These are phyloP conservation scores for Wasmannia auropunctata DNA, from an alignment of 1,140 invertebrate species.

Conservation along the genomic window DNA sequence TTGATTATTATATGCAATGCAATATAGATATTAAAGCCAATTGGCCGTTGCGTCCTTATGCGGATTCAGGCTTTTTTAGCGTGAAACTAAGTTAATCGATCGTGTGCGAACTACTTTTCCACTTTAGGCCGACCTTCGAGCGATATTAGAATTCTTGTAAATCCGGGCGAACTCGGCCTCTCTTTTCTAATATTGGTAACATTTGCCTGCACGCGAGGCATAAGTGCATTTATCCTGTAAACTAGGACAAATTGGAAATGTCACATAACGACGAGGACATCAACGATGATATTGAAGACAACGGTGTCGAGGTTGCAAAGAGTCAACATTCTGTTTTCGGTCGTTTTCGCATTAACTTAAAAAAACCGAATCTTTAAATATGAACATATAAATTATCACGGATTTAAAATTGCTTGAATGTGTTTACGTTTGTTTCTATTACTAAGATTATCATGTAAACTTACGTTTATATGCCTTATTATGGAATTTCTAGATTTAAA, in stretches of 20 bases:
- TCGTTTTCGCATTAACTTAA: conserved; percentile 8
- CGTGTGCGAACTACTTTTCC: conserved; percentile 65
- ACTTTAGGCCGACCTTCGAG: conserved; percentile 67
- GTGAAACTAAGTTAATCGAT: conserved; percentile 64
- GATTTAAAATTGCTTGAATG: background rate
- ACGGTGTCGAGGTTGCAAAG: conserved; percentile 32
- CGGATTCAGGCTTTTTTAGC: conserved; percentile 29
- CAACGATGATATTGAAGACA: conserved; percentile 45
- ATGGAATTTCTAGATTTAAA: background rate
- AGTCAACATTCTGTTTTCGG: conserved; percentile 14
- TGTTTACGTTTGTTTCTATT: background rate
- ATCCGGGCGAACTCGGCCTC: conserved; percentile 59
- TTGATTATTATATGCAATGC: background rate
- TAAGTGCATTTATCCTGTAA: conserved; percentile 51
- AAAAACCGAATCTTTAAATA: background rate
- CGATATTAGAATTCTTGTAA: conserved; percentile 70
- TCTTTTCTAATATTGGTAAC: conserved; percentile 61
- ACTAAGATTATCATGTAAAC: background rate
- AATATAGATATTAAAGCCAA: background rate
- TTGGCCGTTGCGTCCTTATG: background rate
- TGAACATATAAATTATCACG: background rate
- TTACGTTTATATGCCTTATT: background rate
- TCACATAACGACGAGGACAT: conserved; percentile 47
- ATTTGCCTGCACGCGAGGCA: conserved; percentile 56
- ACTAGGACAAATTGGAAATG: conserved; percentile 60